Base-by-base conservation (phyloP, 1,140 invertebrate genomes). In the Musca domestica region DNA sequence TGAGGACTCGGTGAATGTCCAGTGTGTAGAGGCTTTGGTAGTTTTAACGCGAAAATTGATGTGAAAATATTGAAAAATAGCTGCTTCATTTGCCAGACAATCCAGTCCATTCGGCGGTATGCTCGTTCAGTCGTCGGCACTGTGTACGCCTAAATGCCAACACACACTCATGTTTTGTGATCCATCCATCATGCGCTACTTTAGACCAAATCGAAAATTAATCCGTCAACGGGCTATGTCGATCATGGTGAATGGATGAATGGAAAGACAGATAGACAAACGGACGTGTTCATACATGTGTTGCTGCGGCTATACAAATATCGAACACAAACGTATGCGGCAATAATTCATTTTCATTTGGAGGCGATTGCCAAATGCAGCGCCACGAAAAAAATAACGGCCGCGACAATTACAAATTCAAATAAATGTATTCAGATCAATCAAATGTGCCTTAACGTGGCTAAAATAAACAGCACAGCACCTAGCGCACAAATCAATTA, bases 121-220 rank as follows among this genome's bases (percentile, higher is more conserved):
- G n/a, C n/a, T n/a, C n/a, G n/a, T 41, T 41, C 34, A 12, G 2
- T 12, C 10, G 34, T 5, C 34, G 6, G 34, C 34, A 7, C 34
- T 41, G 23, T 27, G 54, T 27, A 30, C 23, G 54, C 15, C 7
- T 7, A 58, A 61, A 61, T 61, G 56, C 34, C 30, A 34, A 61
- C n/a, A 58, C n/a, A 61, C 17, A 61, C 20, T 30, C 27, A 41
- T 61, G 34, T 23, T 34, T 9, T 61, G 34, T 61, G 56, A 61
- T 61, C 30, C 56, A 61, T 61, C 56, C 56, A 61, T 61, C 56
- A 61, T 61, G 30, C 20, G 34, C n/a, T 61, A 19, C 27, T 61
- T 61, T 61, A 61, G 56, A 30, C 56, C 56, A 61, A 61, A 61
- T 61, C 14, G 56, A 61, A 61, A 61, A 61, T 61, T 61, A 61